Evolutionary conservation across 2,113 vertebrate genomes (phyloP).

Genomic region (Kobus ellipsiprymnus): DNA sequence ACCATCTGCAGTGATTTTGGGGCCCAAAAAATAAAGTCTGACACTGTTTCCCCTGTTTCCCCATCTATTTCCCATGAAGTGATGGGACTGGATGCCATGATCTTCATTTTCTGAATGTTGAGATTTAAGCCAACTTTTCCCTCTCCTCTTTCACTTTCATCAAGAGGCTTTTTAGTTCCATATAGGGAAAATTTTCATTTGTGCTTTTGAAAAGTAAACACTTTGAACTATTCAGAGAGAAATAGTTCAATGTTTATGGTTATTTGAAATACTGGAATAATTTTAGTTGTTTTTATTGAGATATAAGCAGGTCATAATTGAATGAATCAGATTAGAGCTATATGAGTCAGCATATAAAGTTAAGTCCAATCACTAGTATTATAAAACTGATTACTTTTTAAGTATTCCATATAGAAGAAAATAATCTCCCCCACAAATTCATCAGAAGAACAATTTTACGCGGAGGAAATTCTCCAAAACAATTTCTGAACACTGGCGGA

Average conservation of each 20-base stretch:
- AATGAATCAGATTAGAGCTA: neutral
- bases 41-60: no score
- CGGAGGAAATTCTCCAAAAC: no score
- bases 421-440: neutral
- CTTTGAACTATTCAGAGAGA: neutral
- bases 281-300: neutral
- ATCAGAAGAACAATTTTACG: no score
- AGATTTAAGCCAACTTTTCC: no score
- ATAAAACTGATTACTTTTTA: neutral
- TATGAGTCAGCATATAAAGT: neutral
- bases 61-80: no score
- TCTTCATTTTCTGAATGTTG: no score
- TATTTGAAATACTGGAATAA: neutral
- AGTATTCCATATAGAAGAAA: neutral
- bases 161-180: no score
- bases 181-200: neutral
- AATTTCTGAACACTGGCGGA: no score
- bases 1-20: no score
- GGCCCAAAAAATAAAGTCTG: no score
- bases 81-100: no score
- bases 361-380: neutral
- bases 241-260: neutral
- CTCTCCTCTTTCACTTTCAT: no score
- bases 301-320: neutral
- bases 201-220: conserved; percentile 9